Conservation (phyloP, 2,113 vertebrate species). For the Trichomycterus rosablanca region DNA sequence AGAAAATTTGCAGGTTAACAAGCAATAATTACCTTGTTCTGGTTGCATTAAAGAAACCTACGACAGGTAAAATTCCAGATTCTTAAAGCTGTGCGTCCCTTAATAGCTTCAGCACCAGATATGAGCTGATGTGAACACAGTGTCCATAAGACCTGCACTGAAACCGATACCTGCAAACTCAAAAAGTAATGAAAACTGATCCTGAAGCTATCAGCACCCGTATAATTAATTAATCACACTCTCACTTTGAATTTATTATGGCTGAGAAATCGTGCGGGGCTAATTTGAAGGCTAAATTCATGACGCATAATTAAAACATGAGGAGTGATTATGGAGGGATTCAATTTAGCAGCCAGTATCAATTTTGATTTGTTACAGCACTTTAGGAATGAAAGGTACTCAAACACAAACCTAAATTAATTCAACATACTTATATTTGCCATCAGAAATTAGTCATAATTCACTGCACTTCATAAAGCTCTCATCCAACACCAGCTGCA, state of each 20-base stretch:
- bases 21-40: no score
- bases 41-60: no score
- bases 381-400: no score
- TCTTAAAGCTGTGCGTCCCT: no score
- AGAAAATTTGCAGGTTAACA: no score
- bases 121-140: slow-evolving; percentile 2
- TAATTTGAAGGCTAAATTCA: background rate
- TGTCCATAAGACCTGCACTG: slow-evolving; percentile 23
- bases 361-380: background rate
- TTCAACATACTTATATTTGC: no score
- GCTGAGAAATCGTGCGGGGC: background rate
- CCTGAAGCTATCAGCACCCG: slow-evolving; percentile 23
- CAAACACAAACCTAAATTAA: no score
- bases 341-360: background rate
- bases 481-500: no score
- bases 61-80: no score
- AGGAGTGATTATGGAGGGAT: background rate
- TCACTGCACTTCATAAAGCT: no score
- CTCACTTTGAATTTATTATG: slow-evolving; percentile 42
- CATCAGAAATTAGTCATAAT: no score
- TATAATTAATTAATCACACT: slow-evolving; percentile 48
- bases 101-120: background rate
- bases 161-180: slow-evolving; percentile 44
- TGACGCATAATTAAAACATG: background rate
- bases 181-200: slow-evolving; percentile 49